Evolutionary conservation across 1,140 invertebrate genomes (phyloP), one percentile per base, ranked within the genome.

Genomic region (Habropoda laboriosa): DNA sequence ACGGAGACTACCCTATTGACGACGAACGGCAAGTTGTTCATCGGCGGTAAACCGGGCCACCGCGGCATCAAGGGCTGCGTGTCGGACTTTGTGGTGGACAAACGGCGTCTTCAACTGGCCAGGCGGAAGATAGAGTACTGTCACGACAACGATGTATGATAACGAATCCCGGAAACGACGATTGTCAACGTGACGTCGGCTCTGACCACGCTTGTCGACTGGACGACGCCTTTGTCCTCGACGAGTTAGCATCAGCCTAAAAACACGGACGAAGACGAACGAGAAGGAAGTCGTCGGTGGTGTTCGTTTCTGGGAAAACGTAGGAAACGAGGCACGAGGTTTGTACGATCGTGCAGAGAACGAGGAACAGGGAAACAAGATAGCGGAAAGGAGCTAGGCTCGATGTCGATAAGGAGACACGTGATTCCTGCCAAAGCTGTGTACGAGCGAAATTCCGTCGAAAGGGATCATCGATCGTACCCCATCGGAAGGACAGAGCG

Each of bases 21-120:
- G 51, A 93, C 92, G 4, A 93, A 93, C 79, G 92, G 92, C 3
- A 93, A 93, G 68, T 86, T 93, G 30, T 93, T 93, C 78, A 85
- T 93, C 7, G 92, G 92, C 2, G 92, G 92, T 0, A 91, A 92
- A 64, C 93, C 94, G 0, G 95, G 95, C 73, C 94, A 95, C 83
- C 89, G 93, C 42, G 95, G 95, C 21, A 94, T 96, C 87, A 92
- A 92, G 1, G 95, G 95, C n/a, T 96, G 96, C 90, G 92, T 96
- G 40, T 93, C 94, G 24, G 90, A 94, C 72, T 94, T 95, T 74
- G 91, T 94, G 53, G 93, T 95, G 32, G 94, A 95, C 85, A 94
- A 92, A 80, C 90, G 93, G 76, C 89, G 91, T 53, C 76, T 94
- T 51, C 92, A 91, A n/a, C 63, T 94, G 24, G 86, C 91, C 18